Conservation (phyloP, 2,797 vertebrate genomes). For the Cynodonichthys magdalenae region DNA sequence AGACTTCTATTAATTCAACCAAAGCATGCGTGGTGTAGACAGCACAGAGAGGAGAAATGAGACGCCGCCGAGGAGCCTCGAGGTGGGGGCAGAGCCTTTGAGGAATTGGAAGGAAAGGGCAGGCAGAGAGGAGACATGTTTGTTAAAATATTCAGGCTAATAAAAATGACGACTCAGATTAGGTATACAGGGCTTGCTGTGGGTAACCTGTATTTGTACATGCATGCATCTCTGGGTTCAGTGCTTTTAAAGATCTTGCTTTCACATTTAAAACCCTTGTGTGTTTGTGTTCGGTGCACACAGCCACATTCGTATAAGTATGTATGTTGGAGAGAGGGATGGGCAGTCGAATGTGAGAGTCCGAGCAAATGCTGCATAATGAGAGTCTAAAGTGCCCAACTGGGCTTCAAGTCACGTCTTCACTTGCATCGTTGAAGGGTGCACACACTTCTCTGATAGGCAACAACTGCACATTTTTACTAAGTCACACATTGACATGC, state of each 20-base stretch:
- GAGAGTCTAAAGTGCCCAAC: slow-evolving; percentile 49
- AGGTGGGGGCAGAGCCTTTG: slow-evolving; percentile 21
- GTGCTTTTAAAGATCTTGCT: slow-evolving; percentile 18
- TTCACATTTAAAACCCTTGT: slow-evolving; percentile 15
- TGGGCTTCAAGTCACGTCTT: slow-evolving; percentile 61
- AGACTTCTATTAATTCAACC: slow-evolving; percentile 68
- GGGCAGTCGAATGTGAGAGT: slow-evolving; percentile 39
- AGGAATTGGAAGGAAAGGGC: slow-evolving; percentile 36
- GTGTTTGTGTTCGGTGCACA: not conserved
- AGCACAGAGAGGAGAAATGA: slow-evolving; percentile 45
- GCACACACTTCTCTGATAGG: slow-evolving; percentile 8
- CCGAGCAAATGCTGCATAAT: slow-evolving; percentile 53
- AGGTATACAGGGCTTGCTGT: not conserved
- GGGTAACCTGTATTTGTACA: slow-evolving; percentile 14
- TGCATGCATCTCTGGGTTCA: slow-evolving; percentile 13
- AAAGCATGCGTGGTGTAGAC: slow-evolving; percentile 59
- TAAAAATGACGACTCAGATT: slow-evolving; percentile 19
- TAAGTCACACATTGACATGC: slow-evolving; percentile 17
- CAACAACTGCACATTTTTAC: slow-evolving; percentile 14
- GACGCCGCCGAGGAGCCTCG: slow-evolving; percentile 30
- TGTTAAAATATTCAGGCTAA: slow-evolving; percentile 48
- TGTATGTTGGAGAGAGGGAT: slow-evolving; percentile 22
- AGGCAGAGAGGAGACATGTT: slow-evolving; percentile 29
- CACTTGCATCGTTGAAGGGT: slow-evolving; percentile 22
- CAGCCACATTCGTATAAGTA: slow-evolving; percentile 1